Percentiles rank a stretch among this genome's conserved stretches.
Evolutionary conservation across 1,140 invertebrate species (phyloP).

Genomic region (Sminthurinus signatus): DNA sequence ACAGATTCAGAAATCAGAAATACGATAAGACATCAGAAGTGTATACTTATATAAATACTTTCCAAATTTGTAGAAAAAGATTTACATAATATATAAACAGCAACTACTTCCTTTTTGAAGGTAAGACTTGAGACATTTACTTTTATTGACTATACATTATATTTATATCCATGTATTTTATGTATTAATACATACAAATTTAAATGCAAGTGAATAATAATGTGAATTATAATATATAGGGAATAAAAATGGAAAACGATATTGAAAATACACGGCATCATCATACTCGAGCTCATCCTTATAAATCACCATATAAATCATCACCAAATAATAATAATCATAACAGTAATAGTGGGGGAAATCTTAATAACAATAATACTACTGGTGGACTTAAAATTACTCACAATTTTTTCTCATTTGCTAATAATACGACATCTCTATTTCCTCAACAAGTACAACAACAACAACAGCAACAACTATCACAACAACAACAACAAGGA

Average conservation of each 20-base stretch:
- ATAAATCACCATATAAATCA: constrained; percentile 5
- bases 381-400: background rate
- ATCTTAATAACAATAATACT: too few species aligned
- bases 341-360: too few species aligned
- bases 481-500: background rate
- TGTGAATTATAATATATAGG: too few species aligned
- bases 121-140: too few species aligned
- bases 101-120: too few species aligned
- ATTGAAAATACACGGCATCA: background rate
- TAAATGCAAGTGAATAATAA: background rate
- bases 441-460: constrained; percentile 11
- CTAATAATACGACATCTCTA: constrained; percentile 15
- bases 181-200: background rate
- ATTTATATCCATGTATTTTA: background rate
- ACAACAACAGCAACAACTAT: background rate
- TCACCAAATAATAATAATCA: too few species aligned
- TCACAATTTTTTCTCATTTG: constrained; percentile 31
- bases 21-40: too few species aligned
- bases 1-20: too few species aligned
- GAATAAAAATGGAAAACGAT: constrained; percentile 7
- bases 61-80: background rate
- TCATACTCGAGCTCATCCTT: background rate
- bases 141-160: background rate
- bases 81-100: too few species aligned
- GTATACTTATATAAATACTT: too few species aligned